These are phyloP conservation scores for Drosophila nigritarsus DNA, from an alignment of 2,888 invertebrate species.

Conservation along the genomic window DNA sequence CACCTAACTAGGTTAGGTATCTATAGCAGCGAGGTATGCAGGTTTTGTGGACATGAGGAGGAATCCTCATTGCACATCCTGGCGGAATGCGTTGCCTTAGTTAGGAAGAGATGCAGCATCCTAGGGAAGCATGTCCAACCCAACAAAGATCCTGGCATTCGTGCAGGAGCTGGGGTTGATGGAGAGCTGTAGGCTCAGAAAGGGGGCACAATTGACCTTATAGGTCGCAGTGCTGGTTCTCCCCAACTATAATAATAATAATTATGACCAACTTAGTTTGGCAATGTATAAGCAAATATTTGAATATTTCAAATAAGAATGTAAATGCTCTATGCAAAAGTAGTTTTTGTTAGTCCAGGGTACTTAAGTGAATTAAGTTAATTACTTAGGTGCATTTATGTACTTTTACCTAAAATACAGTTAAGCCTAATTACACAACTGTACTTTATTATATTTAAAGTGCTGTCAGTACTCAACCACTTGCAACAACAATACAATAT, in stretches of 20 bases:
- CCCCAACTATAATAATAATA: background rate
- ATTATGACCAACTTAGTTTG: background rate
- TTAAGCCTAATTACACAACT: background rate
- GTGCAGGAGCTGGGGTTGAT: too few species aligned
- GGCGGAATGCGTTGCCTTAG: too few species aligned
- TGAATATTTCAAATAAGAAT: background rate
- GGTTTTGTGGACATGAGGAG: too few species aligned
- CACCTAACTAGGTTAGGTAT: too few species aligned
- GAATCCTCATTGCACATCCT: too few species aligned
- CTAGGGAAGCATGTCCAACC: too few species aligned
- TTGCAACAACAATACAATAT: background rate
- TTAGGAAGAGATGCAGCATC: too few species aligned
- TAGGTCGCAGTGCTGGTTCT: too few species aligned
- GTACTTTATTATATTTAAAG: background rate
- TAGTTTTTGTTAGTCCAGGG: background rate
- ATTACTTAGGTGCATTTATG: background rate
- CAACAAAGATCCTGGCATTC: too few species aligned
- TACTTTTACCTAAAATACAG: background rate
- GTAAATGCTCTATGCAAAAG: background rate
- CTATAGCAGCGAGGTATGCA: too few species aligned
- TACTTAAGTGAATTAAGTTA: background rate
- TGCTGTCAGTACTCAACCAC: background rate
- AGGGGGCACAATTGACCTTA: too few species aligned
- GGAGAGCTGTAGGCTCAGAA: too few species aligned
- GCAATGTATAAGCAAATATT: background rate